phyloP scores from a whole-genome alignment of 2,797 vertebrate species.

The Lacerta viridis region DNA sequence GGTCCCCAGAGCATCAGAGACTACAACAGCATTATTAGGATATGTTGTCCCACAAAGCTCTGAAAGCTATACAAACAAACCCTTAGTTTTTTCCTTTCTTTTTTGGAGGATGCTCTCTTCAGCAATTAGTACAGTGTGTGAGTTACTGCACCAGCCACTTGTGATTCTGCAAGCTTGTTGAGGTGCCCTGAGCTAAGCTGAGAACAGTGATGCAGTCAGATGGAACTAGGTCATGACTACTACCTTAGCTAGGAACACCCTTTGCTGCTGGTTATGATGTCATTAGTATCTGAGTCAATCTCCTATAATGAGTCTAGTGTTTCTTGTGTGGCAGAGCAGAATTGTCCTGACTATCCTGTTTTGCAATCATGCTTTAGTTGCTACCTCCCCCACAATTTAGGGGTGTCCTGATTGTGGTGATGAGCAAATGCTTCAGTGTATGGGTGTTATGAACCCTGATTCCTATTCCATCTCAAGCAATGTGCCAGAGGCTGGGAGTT shows the following conservation, averaged over 20 bases:
- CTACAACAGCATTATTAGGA: neutral
- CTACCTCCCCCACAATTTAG: neutral
- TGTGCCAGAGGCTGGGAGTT: neutral
- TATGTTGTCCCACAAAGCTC: neutral
- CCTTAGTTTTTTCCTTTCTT: neutral
- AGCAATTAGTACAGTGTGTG: neutral
- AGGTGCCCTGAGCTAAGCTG: neutral
- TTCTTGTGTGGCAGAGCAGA: neutral
- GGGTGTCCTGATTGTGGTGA: neutral
- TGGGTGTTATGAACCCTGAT: neutral
- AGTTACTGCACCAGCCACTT: neutral
- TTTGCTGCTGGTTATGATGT: neutral
- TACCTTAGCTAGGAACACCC: neutral
- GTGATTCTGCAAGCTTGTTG: neutral
- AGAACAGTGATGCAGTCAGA: constrained; percentile 16
- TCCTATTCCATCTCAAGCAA: neutral
- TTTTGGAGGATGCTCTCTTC: neutral
- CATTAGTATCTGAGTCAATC: neutral
- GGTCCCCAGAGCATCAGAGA: neutral
- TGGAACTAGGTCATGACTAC: constrained; percentile 31
- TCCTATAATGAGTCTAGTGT: neutral
- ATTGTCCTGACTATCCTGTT: neutral
- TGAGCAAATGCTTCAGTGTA: neutral
- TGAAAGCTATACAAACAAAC: neutral
- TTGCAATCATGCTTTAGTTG: neutral